These are phyloP conservation scores for Semicossyphus pulcher DNA, from an alignment of 2,113 vertebrate species.

Conservation along the genomic window DNA sequence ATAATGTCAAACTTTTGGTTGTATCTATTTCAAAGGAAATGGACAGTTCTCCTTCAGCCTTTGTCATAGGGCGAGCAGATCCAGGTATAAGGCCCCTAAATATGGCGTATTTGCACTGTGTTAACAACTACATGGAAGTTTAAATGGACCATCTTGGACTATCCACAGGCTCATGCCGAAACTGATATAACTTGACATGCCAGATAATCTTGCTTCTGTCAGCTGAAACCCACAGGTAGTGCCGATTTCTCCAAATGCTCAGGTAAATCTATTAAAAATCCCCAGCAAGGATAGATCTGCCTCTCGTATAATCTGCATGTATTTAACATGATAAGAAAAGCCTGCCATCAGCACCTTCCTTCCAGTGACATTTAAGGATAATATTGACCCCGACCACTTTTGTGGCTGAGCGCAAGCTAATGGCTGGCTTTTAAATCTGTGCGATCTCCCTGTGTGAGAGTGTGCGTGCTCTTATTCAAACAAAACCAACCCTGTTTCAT, in stretches of 20 bases:
- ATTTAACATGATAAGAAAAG: constrained; percentile 8
- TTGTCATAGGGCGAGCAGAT: no score
- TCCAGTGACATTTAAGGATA: constrained; percentile 55
- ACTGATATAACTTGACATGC: no score
- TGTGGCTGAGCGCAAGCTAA: constrained; percentile 20
- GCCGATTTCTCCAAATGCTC: not conserved
- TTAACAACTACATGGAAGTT: no score
- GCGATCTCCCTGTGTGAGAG: constrained; percentile 17
- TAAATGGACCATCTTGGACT: no score
- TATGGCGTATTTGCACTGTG: no score
- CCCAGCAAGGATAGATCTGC: not conserved
- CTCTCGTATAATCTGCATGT: not conserved
- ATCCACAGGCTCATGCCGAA: no score
- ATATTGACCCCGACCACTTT: constrained; percentile 56
- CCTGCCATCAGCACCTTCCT: constrained; percentile 32
- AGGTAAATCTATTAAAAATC: not conserved
- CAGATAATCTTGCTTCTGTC: not conserved
- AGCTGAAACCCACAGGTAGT: constrained; percentile 5
- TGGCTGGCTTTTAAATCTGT: constrained; percentile 61
- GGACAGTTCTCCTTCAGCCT: no score
- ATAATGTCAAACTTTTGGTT: no score
- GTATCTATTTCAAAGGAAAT: no score
- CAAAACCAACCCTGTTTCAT: constrained; percentile 39
- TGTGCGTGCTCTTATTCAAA: constrained; percentile 59
- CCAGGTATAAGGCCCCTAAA: no score